Evolutionary conservation across 2,888 invertebrate genomes (phyloP), one percentile per base, ranked within the genome.

Genomic region (Drosophila yooni): DNA sequence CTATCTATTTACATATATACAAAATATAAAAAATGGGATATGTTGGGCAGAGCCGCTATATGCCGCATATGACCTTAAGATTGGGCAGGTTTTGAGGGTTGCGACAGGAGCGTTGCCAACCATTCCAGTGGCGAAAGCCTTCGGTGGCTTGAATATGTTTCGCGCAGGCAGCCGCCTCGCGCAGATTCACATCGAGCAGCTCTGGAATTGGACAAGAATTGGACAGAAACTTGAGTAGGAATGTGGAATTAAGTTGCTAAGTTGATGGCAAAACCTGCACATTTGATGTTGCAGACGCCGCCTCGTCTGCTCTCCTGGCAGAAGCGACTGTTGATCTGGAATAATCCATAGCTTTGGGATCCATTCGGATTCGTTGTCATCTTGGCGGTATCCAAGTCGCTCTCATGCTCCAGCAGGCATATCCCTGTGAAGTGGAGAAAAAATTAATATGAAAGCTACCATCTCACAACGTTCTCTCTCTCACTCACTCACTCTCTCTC

Each of bases 301-400:
- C 96, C 96, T 70, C 76, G 79, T 27, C 79, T 62, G 25, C 31
- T 54, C 53, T 77, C 71, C 51, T 76, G 94, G 91, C 96, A 96
- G 95, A 95, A 96, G 40, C 95, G 94, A 91, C 95, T 96, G 92
- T 94, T 95, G 76, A 96, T 96, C 95, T 92, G 95, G 84, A 96
- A 96, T 0, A 96, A 91, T 71, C 96, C 96, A 67, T 95, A 94
- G 90, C 94, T 95, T 66, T 94, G 94, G 59, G 94, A 94, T 1
- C 95, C 94, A 90, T 95, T 95, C 67, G 94, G 94, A 82, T 94
- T 95, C 58, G 93, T 94, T 0, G 94, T 94, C 7, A 95, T 92
- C 90, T 95, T 95, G 13, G 94, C 93, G 0, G 96, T 95, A n/a
- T 95, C 94, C 81, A 95, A 93, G 3, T 94, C 94, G 81, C 96